Conservation (phyloP, 2,888 invertebrate species). For the Morinoia aosen region DNA sequence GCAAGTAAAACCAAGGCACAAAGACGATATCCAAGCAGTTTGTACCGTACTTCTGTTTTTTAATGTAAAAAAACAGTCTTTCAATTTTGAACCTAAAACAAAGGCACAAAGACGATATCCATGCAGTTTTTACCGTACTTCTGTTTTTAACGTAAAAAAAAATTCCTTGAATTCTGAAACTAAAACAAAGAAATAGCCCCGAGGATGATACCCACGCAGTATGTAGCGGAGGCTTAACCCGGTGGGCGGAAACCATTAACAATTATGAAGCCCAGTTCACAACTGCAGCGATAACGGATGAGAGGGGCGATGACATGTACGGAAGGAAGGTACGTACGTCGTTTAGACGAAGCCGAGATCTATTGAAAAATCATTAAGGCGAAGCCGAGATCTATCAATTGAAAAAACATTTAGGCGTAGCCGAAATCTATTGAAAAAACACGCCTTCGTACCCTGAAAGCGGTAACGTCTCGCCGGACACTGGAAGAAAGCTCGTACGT, state of each 20-base stretch:
- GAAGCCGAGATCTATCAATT: not conserved
- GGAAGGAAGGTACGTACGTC: not conserved
- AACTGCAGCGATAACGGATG: not conserved
- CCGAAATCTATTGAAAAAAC: not conserved
- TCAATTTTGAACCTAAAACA: too few species aligned
- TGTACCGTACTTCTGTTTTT: too few species aligned
- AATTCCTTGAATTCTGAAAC: too few species aligned
- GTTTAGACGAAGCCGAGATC: not conserved
- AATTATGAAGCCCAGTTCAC: not conserved
- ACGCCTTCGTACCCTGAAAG: not conserved
- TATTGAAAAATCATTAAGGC: not conserved
- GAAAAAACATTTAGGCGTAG: not conserved
- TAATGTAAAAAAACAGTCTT: too few species aligned
- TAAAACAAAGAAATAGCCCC: too few species aligned
- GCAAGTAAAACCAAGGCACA: too few species aligned
- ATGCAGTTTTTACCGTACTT: too few species aligned
- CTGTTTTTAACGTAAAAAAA: too few species aligned
- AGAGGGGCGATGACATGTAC: not conserved
- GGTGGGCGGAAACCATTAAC: not conserved
- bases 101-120: too few species aligned
- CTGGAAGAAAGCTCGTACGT: not conserved
- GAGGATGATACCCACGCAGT: too few species aligned
- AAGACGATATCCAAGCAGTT: too few species aligned
- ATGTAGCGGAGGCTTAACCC: not conserved
- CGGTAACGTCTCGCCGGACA: not conserved